phyloP scores from a whole-genome alignment of 1,140 invertebrate genomes.

The Pissodes strobi region DNA sequence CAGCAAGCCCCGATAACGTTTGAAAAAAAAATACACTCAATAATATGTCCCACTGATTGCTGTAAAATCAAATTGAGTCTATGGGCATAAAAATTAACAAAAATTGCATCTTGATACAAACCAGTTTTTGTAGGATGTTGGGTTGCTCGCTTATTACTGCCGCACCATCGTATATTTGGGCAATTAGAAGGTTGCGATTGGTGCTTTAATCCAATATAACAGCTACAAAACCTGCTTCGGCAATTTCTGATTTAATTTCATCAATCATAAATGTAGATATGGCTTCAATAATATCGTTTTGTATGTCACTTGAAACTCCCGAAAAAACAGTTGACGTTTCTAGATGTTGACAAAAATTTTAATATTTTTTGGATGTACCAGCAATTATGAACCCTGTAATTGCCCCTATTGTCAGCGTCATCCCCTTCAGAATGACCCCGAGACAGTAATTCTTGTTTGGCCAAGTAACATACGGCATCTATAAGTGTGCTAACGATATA shows the following conservation, averaged over 20 bases:
- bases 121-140: too few species aligned
- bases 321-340: constrained; percentile 10
- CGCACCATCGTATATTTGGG: too few species aligned
- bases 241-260: not conserved
- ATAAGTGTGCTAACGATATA: not conserved
- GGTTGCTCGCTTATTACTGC: too few species aligned
- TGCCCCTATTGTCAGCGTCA: not conserved
- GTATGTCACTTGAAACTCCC: constrained; percentile 4
- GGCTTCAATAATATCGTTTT: constrained; percentile 7
- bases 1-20: constrained; percentile 1
- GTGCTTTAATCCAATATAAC: not conserved
- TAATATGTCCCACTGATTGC: constrained; percentile 3
- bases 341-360: not conserved
- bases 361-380: too few species aligned
- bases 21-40: not conserved
- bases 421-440: not conserved
- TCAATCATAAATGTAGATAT: constrained; percentile 15
- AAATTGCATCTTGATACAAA: not conserved
- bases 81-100: not conserved
- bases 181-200: too few species aligned
- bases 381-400: too few species aligned
- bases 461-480: not conserved
- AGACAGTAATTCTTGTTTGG: not conserved
- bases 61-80: constrained; percentile 2
- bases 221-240: too few species aligned